Evolutionary conservation across 2,113 vertebrate species (phyloP).

Genomic region (Notothenia coriiceps): DNA sequence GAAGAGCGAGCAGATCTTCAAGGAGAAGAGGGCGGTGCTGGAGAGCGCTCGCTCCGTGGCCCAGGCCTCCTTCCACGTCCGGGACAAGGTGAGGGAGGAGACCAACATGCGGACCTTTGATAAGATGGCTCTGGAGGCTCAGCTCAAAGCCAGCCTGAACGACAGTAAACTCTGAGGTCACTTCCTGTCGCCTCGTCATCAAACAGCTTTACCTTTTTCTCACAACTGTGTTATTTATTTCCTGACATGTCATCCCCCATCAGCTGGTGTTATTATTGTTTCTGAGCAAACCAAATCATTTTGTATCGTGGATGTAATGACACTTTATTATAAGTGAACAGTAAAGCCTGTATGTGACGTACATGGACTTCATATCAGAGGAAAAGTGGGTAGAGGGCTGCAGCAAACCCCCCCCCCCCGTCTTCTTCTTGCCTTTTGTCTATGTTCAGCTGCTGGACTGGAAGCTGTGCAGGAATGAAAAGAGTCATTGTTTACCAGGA

Average conservation of each 20-base stretch:
- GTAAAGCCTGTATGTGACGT: slow-evolving; percentile 7
- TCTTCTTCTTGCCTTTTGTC: slow-evolving; percentile 25
- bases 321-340: neutral
- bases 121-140: slow-evolving; percentile 96
- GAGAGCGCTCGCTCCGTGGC: slow-evolving; percentile 96
- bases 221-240: slow-evolving; percentile 35
- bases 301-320: slow-evolving; percentile 39
- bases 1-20: slow-evolving; percentile 95
- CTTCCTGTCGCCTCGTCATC: neutral
- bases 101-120: slow-evolving; percentile 96
- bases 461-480: slow-evolving; percentile 72
- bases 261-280: slow-evolving; percentile 6
- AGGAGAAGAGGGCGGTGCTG: slow-evolving; percentile 91
- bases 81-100: slow-evolving; percentile 95
- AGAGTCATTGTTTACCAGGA: slow-evolving; percentile 74
- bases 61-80: slow-evolving; percentile 94
- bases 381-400: slow-evolving; percentile 14
- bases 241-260: slow-evolving; percentile 29
- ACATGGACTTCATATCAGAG: slow-evolving; percentile 22
- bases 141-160: slow-evolving; percentile 91
- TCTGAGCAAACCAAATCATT: slow-evolving; percentile 30
- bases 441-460: slow-evolving; percentile 54
- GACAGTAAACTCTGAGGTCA: slow-evolving; percentile 78
- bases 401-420: slow-evolving; percentile 2
- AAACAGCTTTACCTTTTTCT: slow-evolving; percentile 56